A percentile compares a stretch with the other conserved stretches of the same genome.
Conservation (phyloP, 2,113 vertebrate species). For the Pogonocichla stellata region DNA sequence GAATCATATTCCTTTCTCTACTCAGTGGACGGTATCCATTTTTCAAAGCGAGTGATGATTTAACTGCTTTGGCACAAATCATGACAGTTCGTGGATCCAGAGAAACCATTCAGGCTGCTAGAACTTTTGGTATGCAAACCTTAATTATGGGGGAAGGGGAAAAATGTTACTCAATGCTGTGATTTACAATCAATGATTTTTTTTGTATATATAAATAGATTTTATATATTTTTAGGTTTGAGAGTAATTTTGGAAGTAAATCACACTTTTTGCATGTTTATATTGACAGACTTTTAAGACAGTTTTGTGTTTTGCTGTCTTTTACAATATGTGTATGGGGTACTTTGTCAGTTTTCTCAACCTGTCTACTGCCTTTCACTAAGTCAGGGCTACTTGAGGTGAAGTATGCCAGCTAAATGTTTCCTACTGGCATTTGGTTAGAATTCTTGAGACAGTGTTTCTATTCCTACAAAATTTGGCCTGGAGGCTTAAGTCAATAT, state of each 20-base stretch:
- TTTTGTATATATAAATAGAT: background rate
- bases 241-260: background rate
- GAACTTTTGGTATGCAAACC: conserved; percentile 84
- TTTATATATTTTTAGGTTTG: background rate
- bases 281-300: background rate
- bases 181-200: background rate
- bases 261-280: background rate
- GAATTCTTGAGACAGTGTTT: conserved; percentile 9
- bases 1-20: conserved; percentile 92
- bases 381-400: background rate
- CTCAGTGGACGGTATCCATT: conserved; percentile 96
- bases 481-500: background rate
- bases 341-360: background rate
- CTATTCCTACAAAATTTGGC: conserved; percentile 14
- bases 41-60: conserved; percentile 96
- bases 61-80: conserved; percentile 94
- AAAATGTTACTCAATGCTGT: background rate
- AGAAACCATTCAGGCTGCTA: conserved; percentile 90
- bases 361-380: background rate
- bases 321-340: background rate
- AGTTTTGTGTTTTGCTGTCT: background rate
- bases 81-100: conserved; percentile 94
- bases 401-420: conserved; percentile 8
- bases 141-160: conserved; percentile 29
- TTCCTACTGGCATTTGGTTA: conserved; percentile 22